Conservation (phyloP, 2,888 invertebrate genomes). For the Leptarthrus brevirostris region DNA sequence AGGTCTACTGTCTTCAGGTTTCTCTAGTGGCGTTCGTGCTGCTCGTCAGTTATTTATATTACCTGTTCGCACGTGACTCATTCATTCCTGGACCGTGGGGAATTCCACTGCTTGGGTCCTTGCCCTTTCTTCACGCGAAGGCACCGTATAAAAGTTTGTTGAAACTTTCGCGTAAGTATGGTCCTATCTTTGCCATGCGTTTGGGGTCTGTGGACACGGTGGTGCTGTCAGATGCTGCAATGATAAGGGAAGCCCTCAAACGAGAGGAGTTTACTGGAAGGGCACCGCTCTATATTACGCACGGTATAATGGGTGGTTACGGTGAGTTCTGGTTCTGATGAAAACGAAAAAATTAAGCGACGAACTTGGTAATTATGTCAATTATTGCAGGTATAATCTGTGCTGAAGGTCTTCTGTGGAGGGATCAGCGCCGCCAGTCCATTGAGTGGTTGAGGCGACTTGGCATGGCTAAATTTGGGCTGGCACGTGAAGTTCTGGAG, state of each 20-base stretch:
- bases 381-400: constrained; percentile 78
- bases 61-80: background rate
- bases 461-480: constrained; percentile 77
- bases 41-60: background rate
- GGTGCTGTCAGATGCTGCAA: constrained; percentile 78
- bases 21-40: background rate
- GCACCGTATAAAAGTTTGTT: constrained; percentile 81
- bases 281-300: constrained; percentile 85
- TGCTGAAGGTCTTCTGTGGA: constrained; percentile 84
- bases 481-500: constrained; percentile 74
- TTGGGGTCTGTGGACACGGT: constrained; percentile 83
- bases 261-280: constrained; percentile 77
- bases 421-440: constrained; percentile 82
- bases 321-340: constrained; percentile 72
- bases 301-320: constrained; percentile 88
- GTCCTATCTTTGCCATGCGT: constrained; percentile 77
- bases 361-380: constrained; percentile 13
- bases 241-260: constrained; percentile 79
- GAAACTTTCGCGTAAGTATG: constrained; percentile 75
- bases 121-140: constrained; percentile 77
- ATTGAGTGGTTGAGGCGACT: constrained; percentile 78
- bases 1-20: constrained; percentile 9
- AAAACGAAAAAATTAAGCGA: constrained; percentile 49
- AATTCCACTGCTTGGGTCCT: constrained; percentile 81
- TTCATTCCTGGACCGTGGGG: constrained; percentile 85